These are phyloP conservation scores for Aplodontia rufa DNA, from an alignment of 2,113 vertebrate species.

Conservation along the genomic window DNA sequence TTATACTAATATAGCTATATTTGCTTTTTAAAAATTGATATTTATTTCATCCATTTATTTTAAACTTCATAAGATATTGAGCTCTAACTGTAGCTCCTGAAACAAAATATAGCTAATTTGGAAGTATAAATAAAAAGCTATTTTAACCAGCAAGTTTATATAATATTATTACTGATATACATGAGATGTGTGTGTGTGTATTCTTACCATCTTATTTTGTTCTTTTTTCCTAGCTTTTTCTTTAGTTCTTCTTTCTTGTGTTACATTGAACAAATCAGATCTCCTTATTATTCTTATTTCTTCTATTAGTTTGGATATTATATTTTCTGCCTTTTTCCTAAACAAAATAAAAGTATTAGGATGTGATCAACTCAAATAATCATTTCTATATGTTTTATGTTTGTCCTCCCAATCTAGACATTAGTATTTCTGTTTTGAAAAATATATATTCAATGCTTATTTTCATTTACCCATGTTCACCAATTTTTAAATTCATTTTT, in stretches of 20 bases:
- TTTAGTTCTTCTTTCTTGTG: not conserved
- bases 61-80: not conserved
- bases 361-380: not conserved
- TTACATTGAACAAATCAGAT: not conserved
- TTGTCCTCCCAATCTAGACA: not conserved
- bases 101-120: not conserved
- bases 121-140: not conserved
- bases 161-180: not conserved
- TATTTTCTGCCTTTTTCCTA: not conserved
- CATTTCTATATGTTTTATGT: not conserved
- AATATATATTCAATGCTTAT: not conserved
- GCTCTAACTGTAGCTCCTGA: not conserved
- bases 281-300: not conserved
- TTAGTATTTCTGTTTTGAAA: not conserved
- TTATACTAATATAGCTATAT: not conserved
- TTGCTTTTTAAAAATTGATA: not conserved
- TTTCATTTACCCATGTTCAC: not conserved
- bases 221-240: not conserved
- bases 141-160: slow-evolving; percentile 3
- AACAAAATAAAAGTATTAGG: not conserved
- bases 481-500: not conserved
- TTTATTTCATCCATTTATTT: not conserved
- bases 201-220: not conserved
- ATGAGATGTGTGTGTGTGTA: no score
- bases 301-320: not conserved